Percentiles rank a stretch among this genome's conserved stretches.
phyloP scores from a whole-genome alignment of 2,113 vertebrate species.

The Cololabis saira region DNA sequence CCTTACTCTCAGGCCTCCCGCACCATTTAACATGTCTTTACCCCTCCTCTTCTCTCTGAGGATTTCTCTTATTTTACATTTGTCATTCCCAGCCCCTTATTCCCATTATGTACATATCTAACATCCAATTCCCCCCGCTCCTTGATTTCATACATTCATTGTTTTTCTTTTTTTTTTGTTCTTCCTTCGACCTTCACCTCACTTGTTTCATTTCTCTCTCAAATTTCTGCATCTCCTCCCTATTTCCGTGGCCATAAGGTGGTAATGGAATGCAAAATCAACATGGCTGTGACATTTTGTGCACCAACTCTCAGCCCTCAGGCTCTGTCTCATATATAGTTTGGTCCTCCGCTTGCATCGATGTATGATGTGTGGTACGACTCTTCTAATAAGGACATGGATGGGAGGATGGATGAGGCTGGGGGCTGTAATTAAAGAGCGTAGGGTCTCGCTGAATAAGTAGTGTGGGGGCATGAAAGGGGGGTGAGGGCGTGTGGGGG shows the following conservation, averaged over 20 bases:
- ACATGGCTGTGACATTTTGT: conserved; percentile 71
- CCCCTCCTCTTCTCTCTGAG: conserved; percentile 54
- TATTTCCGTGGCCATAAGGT: conserved; percentile 45
- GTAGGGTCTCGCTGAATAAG: conserved; percentile 64
- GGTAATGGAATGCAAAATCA: conserved; percentile 72
- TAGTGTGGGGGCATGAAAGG: conserved; percentile 55
- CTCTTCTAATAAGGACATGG: conserved; percentile 70
- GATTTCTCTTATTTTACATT: conserved; percentile 56
- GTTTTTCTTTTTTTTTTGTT: conserved; percentile 23
- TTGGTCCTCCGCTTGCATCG: conserved; percentile 38
- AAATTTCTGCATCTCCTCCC: conserved; percentile 34
- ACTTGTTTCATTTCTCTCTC: conserved; percentile 51
- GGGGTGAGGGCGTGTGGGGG: conserved; percentile 50
- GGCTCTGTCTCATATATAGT: conserved; percentile 30
- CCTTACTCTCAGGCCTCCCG: conserved; percentile 44
- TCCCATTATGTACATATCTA: conserved; percentile 63
- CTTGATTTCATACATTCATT: conserved; percentile 22
- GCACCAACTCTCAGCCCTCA: conserved; percentile 6
- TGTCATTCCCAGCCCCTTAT: conserved; percentile 50
- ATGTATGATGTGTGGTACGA: conserved; percentile 58
- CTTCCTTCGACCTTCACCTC: conserved; percentile 67
- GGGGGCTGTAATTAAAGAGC: conserved; percentile 76
- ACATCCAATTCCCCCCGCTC: conserved; percentile 35
- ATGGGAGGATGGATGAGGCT: conserved; percentile 59
- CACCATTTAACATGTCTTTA: conserved; percentile 64